Evolutionary conservation across 2,797 vertebrate genomes (phyloP), one percentile per base, ranked within the genome.

Genomic region (Microchirus variegatus): DNA sequence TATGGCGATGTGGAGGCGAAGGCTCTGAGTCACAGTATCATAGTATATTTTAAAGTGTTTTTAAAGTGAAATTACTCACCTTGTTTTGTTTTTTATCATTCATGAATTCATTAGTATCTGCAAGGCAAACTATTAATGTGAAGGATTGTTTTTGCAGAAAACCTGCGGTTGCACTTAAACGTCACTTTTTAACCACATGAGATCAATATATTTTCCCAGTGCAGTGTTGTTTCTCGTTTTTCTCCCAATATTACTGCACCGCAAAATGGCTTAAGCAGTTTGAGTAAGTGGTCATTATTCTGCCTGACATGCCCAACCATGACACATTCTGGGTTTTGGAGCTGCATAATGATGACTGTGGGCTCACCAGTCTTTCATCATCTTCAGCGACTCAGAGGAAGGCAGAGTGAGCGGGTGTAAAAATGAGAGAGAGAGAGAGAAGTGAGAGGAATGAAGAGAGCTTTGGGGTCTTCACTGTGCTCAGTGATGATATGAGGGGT

Each of bases 401-500:
- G 57, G 18, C 59, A 37, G 17, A 59, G 10, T 13, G 52, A 15
- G 55, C 41, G 53, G 67, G 45, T 4, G 53, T 49, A 43, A 73
- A 44, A 44, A 53, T 53, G 6, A 44, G 56, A 18, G 53, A 59
- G 48, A 59, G 48, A 52, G 49, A 65, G 18, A 52, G 16, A 59
- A 63, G 49, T n/a, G 54, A 64, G 61, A 50, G 59, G 42, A 72
- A 64, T 68, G 73, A 26, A 6, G 60, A 82, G 70, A 77, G 82
- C 84, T 85, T 59, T 52, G 12, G 87, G 87, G 76, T 69, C 67
- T 57, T 81, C 60, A 22, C 75, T 75, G 67, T 77, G 80, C 65
- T 68, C 62, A 5, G 66, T 84, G 83, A 90, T 87, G 83, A 89
- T 88, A 91, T 86, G 77, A 81, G 16, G 76, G 59, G 80, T 89